Conservation (phyloP, 2,797 vertebrate genomes). For the Myotis daubentonii region DNA sequence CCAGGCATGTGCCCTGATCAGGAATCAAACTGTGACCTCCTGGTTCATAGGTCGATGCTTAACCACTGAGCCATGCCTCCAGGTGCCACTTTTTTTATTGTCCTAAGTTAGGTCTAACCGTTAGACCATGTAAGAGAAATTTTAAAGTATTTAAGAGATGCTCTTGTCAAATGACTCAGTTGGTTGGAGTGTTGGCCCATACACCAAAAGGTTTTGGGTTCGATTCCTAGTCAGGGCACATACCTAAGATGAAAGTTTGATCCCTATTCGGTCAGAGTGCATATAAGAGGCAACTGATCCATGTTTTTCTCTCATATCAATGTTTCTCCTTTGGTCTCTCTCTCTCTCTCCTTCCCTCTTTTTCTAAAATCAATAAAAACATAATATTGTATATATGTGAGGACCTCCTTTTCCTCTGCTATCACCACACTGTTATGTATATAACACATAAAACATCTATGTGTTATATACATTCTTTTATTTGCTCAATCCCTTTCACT, state of each 20-base stretch:
- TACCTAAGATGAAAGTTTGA: not conserved
- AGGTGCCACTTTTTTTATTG: not conserved
- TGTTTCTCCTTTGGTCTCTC: not conserved
- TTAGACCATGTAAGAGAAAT: not conserved
- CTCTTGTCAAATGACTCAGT: not conserved
- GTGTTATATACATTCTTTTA: no score
- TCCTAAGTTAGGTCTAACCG: not conserved
- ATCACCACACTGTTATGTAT: not conserved
- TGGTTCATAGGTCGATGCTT: no score
- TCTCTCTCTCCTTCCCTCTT: not conserved
- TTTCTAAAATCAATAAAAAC: not conserved
- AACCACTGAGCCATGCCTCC: no score
- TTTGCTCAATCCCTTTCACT: not conserved
- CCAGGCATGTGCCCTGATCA: no score
- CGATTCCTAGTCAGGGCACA: not conserved
- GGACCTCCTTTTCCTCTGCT: not conserved
- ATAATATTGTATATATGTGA: not conserved
- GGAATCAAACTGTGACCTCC: no score
- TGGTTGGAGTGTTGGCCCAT: not conserved
- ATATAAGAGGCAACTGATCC: not conserved
- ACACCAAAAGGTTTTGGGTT: not conserved
- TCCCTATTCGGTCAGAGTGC: not conserved
- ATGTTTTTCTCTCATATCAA: not conserved
- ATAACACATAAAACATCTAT: no score
- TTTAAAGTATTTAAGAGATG: not conserved